A percentile compares a stretch with the other conserved stretches of the same genome.
Conservation (phyloP, 2,113 vertebrate genomes). For the Anhinga anhinga region DNA sequence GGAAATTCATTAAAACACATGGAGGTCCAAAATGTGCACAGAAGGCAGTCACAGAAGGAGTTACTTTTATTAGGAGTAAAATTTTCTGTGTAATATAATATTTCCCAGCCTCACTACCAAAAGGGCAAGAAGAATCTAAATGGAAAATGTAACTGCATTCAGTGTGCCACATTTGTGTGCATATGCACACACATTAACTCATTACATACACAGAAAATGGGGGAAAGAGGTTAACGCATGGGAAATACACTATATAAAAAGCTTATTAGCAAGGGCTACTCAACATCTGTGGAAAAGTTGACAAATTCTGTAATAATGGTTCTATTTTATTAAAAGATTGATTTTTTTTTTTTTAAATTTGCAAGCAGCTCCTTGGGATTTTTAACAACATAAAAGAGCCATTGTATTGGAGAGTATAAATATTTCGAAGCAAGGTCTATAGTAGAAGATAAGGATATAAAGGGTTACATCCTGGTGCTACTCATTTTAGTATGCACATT, state of each 20-base stretch:
- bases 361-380: neutral
- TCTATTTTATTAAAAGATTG: neutral
- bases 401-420: neutral
- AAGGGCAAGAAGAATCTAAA: conserved; percentile 11
- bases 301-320: neutral
- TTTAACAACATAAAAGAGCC: neutral
- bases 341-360: neutral
- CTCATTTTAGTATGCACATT: neutral
- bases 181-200: neutral
- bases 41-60: conserved; percentile 53
- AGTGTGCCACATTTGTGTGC: neutral
- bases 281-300: conserved; percentile 47
- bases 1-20: conserved; percentile 60
- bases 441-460: neutral
- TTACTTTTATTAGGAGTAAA: conserved; percentile 65
- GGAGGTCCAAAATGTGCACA: conserved; percentile 49
- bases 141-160: conserved; percentile 61
- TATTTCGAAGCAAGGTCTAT: neutral
- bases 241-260: conserved; percentile 26
- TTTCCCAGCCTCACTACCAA: conserved; percentile 52
- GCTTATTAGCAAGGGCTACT: neutral
- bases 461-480: neutral
- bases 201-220: neutral
- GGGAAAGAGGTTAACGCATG: neutral
- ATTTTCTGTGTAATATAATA: conserved; percentile 62